Conservation (phyloP, 2,797 vertebrate species). For the Miichthys miiuy region DNA sequence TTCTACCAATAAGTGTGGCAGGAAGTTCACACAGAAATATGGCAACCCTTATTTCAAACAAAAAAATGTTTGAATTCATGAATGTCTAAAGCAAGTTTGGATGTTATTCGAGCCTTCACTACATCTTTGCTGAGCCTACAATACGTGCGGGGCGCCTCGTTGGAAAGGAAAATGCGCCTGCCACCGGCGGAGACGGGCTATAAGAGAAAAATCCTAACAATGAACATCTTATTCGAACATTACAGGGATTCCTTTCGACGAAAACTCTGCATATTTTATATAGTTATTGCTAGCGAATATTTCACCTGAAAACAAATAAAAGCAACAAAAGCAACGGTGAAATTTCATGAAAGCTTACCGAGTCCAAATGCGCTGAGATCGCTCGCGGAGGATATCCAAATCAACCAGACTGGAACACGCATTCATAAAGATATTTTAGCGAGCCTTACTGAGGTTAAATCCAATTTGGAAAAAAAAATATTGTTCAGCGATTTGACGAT, state of each 20-base stretch:
- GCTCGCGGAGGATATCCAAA: constrained; percentile 72
- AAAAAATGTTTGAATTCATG: neutral
- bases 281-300: neutral
- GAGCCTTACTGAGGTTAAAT: constrained; percentile 69
- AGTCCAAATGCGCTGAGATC: constrained; percentile 69
- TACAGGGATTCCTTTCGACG: neutral
- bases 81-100: constrained; percentile 6
- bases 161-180: constrained; percentile 65
- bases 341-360: constrained; percentile 77
- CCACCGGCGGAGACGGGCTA: constrained; percentile 53
- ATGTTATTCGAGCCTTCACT: constrained; percentile 5
- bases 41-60: rapidly evolving
- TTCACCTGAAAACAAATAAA: neutral
- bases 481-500: constrained; percentile 50
- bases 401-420: constrained; percentile 65
- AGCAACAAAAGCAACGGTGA: constrained; percentile 41
- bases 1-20: neutral
- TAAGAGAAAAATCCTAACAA: constrained; percentile 31
- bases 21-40: neutral
- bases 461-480: constrained; percentile 62
- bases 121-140: neutral
- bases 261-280: neutral
- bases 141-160: constrained; percentile 40
- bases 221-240: constrained; percentile 11
- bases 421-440: constrained; percentile 47